Percentiles rank a stretch among this genome's conserved stretches.
phyloP scores from a whole-genome alignment of 2,797 vertebrate species.

The Rhadinocentrus ornatus region DNA sequence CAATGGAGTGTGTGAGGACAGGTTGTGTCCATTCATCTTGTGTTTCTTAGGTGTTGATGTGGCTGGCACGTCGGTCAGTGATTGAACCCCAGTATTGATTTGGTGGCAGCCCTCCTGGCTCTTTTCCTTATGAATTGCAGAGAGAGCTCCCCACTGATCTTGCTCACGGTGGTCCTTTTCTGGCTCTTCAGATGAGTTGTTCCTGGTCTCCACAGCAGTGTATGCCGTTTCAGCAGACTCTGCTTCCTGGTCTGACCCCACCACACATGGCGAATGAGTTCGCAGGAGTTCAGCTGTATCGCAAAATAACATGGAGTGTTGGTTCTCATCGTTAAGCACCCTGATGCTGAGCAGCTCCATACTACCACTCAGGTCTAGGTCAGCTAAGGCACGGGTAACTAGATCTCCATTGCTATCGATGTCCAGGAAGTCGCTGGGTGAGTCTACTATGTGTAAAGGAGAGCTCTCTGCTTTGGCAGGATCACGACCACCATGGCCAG shows the following conservation, averaged over 20 bases:
- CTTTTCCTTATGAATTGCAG: constrained; percentile 60
- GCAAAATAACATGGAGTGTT: constrained; percentile 62
- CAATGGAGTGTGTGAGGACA: constrained; percentile 27
- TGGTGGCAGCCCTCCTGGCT: constrained; percentile 39
- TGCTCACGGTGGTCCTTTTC: constrained; percentile 5
- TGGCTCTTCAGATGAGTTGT: not conserved
- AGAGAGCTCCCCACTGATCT: constrained; percentile 55
- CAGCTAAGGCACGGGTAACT: constrained; percentile 72
- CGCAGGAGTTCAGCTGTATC: constrained; percentile 69
- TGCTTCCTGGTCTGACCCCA: constrained; percentile 58
- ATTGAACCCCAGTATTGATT: constrained; percentile 28
- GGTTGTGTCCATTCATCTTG: constrained; percentile 21
- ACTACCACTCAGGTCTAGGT: constrained; percentile 73
- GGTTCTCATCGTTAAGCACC: constrained; percentile 24
- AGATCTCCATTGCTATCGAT: constrained; percentile 78
- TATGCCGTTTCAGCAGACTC: not conserved
- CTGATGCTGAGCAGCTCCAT: constrained; percentile 44
- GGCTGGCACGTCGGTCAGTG: constrained; percentile 62
- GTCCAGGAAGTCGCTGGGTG: constrained; percentile 79
- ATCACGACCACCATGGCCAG: constrained; percentile 58
- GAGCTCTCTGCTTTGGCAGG: constrained; percentile 58
- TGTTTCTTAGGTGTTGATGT: constrained; percentile 90
- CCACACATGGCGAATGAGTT: constrained; percentile 57
- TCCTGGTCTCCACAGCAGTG: constrained; percentile 1
- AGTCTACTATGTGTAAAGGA: constrained; percentile 58